Conservation (phyloP, 2,797 vertebrate species). For the Distichodus sexfasciatus region DNA sequence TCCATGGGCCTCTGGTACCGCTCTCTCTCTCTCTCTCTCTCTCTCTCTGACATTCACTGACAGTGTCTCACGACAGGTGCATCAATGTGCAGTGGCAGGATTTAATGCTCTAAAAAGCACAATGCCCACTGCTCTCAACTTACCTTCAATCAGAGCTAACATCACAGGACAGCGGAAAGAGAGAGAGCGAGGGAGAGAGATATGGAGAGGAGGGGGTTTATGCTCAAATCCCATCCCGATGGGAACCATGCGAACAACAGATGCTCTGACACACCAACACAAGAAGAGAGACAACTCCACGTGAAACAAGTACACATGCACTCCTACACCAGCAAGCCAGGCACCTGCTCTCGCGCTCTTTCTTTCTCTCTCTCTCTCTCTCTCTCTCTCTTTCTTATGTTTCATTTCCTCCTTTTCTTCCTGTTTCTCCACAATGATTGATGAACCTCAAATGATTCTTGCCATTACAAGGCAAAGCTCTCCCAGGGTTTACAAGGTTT, state of each 20-base stretch:
- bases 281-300: constrained; percentile 72
- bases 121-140: constrained; percentile 61
- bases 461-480: too few relatives aligned
- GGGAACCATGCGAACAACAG: constrained; percentile 75
- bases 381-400: too few relatives aligned
- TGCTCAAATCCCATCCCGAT: constrained; percentile 75
- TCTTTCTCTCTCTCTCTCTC: too few relatives aligned
- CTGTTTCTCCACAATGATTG: too few relatives aligned
- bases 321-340: neutral
- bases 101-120: constrained; percentile 90
- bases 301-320: constrained; percentile 46
- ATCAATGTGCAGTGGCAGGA: constrained; percentile 72
- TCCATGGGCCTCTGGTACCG: constrained; percentile 64
- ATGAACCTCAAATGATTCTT: too few relatives aligned
- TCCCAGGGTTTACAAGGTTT: too few relatives aligned
- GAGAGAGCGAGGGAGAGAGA: constrained; percentile 55
- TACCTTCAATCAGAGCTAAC: constrained; percentile 84
- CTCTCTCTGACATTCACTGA: constrained; percentile 75
- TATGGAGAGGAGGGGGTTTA: constrained; percentile 63
- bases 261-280: constrained; percentile 71
- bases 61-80: constrained; percentile 69
- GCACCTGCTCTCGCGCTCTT: too few relatives aligned
- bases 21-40: constrained; percentile 46
- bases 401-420: too few relatives aligned
- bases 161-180: constrained; percentile 77